These are phyloP conservation scores for Pandemis heparana DNA, from an alignment of 2,888 invertebrate genomes.

Conservation along the genomic window DNA sequence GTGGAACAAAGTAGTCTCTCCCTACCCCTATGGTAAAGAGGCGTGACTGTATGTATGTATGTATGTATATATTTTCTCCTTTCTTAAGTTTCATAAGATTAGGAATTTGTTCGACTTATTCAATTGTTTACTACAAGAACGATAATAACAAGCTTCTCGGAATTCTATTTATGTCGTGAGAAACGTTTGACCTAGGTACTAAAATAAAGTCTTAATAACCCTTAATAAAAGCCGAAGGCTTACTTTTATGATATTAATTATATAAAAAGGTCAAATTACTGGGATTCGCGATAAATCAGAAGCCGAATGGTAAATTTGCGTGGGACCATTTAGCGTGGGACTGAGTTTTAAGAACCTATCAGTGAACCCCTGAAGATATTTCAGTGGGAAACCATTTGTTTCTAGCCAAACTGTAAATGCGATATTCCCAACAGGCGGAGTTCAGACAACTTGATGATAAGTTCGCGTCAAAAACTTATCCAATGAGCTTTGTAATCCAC, in stretches of 20 bases:
- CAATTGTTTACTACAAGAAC: neutral
- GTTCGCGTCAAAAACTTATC: slow-evolving; percentile 3
- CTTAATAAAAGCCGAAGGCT: neutral
- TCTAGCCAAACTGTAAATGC: neutral
- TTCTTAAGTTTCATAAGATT: no score
- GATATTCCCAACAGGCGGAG: neutral
- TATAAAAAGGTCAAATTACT: neutral
- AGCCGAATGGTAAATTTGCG: neutral
- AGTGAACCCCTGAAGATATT: neutral
- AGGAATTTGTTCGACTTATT: no score
- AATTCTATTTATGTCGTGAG: neutral
- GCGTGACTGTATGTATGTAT: no score
- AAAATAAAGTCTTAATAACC: neutral
- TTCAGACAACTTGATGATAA: neutral
- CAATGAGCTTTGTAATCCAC: neutral
- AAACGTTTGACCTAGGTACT: neutral
- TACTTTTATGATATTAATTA: neutral
- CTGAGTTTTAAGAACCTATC: neutral
- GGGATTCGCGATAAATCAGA: neutral
- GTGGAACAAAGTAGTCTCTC: no score
- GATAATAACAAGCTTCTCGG: neutral
- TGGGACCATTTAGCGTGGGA: neutral
- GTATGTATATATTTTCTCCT: no score
- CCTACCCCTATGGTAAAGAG: no score
- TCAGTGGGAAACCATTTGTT: neutral